These are phyloP conservation scores for Ridgeia piscesae DNA, from an alignment of 1,140 invertebrate genomes.

Conservation along the genomic window DNA sequence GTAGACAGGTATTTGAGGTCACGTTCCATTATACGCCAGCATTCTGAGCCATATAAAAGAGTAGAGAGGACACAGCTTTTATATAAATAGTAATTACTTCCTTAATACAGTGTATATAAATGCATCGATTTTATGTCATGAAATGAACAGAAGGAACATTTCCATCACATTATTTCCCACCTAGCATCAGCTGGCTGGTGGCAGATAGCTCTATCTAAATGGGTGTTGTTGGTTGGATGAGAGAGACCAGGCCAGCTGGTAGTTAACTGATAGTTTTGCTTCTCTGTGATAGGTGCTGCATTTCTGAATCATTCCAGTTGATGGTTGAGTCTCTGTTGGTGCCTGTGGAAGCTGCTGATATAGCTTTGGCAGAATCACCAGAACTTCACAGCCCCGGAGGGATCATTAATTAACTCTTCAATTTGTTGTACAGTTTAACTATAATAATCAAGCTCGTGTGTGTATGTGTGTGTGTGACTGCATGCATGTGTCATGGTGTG, in stretches of 20 bases:
- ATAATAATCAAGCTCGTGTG: no score
- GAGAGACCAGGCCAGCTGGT: not conserved
- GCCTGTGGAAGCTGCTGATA: not conserved
- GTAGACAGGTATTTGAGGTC: not conserved
- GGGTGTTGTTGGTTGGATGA: not conserved
- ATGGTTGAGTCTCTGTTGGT: not conserved
- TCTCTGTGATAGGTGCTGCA: not conserved
- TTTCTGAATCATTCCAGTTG: not conserved
- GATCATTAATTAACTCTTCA: not conserved
- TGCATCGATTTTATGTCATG: no score
- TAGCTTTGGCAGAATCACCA: not conserved
- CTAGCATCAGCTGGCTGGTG: not conserved
- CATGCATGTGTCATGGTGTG: not conserved
- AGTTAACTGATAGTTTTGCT: not conserved
- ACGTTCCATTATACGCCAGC: no score
- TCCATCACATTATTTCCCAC: not conserved
- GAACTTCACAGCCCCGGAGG: not conserved
- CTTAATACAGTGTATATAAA: no score
- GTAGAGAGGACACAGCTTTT: no score
- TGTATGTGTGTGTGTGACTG: no score
- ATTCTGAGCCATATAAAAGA: no score
- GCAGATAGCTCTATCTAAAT: not conserved
- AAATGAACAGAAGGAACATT: no score
- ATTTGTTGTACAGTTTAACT: not conserved
- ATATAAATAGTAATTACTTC: no score